Conservation (phyloP, 2,888 invertebrate species). For the Stenotaenia linearis region DNA sequence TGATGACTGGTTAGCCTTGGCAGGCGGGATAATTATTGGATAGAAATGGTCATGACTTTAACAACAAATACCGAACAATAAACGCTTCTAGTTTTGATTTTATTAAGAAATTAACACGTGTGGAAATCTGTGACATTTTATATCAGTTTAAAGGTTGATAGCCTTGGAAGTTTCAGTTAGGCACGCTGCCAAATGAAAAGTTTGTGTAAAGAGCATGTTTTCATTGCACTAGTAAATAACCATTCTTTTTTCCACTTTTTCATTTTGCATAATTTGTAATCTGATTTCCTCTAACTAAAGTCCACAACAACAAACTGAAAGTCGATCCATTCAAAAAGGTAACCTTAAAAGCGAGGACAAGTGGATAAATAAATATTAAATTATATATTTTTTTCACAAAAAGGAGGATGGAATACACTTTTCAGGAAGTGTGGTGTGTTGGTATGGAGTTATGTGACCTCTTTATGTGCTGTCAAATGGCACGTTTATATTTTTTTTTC, state of each 20-base stretch:
- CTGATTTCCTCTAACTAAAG: background rate
- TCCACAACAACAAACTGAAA: background rate
- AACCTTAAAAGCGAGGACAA: background rate
- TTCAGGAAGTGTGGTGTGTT: background rate
- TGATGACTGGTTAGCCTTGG: background rate
- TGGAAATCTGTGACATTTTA: background rate
- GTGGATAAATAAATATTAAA: background rate
- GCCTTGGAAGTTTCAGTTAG: background rate
- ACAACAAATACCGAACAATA: no score
- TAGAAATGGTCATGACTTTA: background rate
- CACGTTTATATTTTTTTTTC: background rate
- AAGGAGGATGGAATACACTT: background rate
- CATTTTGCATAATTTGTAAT: background rate
- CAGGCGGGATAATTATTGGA: background rate
- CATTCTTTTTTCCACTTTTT: background rate
- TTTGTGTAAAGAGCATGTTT: background rate
- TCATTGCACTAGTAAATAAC: background rate
- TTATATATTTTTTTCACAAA: background rate
- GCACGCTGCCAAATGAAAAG: background rate
- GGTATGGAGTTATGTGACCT: background rate
- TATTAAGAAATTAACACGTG: background rate
- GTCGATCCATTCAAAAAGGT: background rate
- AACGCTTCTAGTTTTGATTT: background rate
- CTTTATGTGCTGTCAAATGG: background rate
- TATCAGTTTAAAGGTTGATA: conserved; percentile 9